A percentile compares a stretch with the other conserved stretches of the same genome.
Conservation (phyloP, 35 echinoderm and acorn worm genomes). For the Strongylocentrotus purpuratus region DNA sequence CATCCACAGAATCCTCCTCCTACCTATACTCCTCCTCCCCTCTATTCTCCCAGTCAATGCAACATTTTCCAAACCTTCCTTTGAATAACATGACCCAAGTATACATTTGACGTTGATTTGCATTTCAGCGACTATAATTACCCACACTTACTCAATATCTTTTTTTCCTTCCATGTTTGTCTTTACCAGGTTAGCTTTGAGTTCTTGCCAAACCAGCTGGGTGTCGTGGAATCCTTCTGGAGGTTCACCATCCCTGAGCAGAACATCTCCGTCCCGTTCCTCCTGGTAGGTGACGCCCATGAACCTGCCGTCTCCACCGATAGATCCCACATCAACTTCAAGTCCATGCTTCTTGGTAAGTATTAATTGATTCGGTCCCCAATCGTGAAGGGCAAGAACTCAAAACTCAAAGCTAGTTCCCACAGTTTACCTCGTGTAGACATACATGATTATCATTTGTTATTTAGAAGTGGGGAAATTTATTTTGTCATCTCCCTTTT, state of each 20-base stretch:
- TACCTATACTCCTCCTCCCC: too few relatives aligned
- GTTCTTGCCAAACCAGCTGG: slow-evolving; percentile 86
- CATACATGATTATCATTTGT: too few relatives aligned
- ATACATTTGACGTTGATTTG: too few relatives aligned
- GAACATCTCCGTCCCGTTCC: slow-evolving; percentile 97
- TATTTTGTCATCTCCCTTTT: too few relatives aligned
- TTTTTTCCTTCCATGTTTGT: background rate
- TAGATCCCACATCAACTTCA: slow-evolving; percentile 98
- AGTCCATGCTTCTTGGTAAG: slow-evolving; percentile 95
- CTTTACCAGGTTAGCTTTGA: slow-evolving; percentile 77
- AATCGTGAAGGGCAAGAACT: background rate
- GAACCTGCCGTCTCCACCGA: slow-evolving; percentile 96
- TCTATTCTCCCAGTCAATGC: too few relatives aligned
- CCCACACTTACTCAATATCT: background rate
- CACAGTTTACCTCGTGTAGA: too few relatives aligned
- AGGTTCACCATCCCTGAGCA: slow-evolving; percentile 98
- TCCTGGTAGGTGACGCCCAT: slow-evolving; percentile 85
- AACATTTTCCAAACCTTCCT: too few relatives aligned
- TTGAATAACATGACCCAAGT: too few relatives aligned
- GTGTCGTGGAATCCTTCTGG: slow-evolving; percentile 96
- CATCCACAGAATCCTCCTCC: too few relatives aligned
- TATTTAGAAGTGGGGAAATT: too few relatives aligned
- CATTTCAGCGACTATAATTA: too few relatives aligned
- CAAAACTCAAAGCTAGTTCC: too few relatives aligned
- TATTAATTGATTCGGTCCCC: background rate